Evolutionary conservation across 2,113 vertebrate species (phyloP), one percentile per base, ranked within the genome.

Genomic region (Seriola dumerili): DNA sequence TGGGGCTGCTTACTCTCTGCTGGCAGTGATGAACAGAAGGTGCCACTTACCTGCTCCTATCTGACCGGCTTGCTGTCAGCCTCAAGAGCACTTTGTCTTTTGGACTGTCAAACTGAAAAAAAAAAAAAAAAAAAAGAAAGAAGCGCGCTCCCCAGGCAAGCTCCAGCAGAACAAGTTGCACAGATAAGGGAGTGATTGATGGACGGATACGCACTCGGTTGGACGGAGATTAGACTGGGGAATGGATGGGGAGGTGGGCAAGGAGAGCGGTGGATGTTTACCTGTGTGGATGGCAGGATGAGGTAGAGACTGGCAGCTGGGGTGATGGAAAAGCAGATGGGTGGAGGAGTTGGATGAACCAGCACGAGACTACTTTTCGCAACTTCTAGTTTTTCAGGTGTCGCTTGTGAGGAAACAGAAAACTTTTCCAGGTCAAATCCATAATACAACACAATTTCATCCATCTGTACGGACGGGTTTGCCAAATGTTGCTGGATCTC

Each of bases 1-100:
- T 29, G 81, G n/a, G 40, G 71, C 73, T 21, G 70, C 70, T 81
- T 70, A 2, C 72, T 38, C 71, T 72, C 44, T 46, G 42, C 76
- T 72, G 72, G 80, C 69, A 72, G 50, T 72, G 87, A 83, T 65
- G 72, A 87, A 76, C 80, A 79, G 25, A 65, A 72, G 85, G 76
- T 75, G 80, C 78, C 80, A 85, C 74, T 81, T 87, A 89, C 74
- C 79, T 86, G 82, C 76, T 67, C 48, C 85, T 38, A 50, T 78
- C 83, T 68, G 80, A 79, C 40, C 74, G 12, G 64, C 77, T 50
- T 36, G 69, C 80, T 78, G 86, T 81, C 89, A 86, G 71, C 50
- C 75, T 81, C 42, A 14, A 84, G 74, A 74, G 74, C 83, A 81
- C 80, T 87, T 83, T 87, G 85, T 83, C 80, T 76, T 81, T 38